These are phyloP conservation scores for Adelosebastes latens DNA, from an alignment of 2,797 vertebrate genomes.

Conservation along the genomic window DNA sequence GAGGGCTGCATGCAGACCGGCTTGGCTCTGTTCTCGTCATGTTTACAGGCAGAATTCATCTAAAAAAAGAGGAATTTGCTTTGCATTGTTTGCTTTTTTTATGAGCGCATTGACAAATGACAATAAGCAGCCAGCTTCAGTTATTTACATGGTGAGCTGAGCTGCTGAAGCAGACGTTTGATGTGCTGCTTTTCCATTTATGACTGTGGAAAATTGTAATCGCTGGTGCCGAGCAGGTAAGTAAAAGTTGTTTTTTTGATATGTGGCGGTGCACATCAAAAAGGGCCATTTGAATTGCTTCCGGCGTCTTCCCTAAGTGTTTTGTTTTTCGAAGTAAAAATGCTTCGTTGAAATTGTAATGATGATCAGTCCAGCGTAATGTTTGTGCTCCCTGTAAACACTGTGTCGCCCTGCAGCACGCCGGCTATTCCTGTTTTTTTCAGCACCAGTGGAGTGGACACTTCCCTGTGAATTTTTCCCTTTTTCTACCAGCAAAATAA, in stretches of 20 bases:
- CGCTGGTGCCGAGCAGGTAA: slow-evolving; percentile 9
- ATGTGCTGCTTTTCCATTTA: slow-evolving; percentile 47
- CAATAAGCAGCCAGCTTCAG: slow-evolving; percentile 12
- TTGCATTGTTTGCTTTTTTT: slow-evolving; percentile 25
- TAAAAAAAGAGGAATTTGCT: slow-evolving; percentile 21
- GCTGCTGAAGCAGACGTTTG: slow-evolving; percentile 27
- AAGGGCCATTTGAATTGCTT: slow-evolving; percentile 33
- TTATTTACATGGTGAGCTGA: slow-evolving; percentile 1
- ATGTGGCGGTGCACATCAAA: slow-evolving; percentile 14
- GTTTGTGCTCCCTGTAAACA: slow-evolving; percentile 41
- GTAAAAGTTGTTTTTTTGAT: slow-evolving; percentile 30
- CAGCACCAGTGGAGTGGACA: slow-evolving; percentile 59
- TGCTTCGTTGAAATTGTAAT: slow-evolving; percentile 33
- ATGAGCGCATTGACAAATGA: slow-evolving; percentile 23
- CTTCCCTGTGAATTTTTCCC: slow-evolving; percentile 8
- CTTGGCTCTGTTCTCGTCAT: slow-evolving; percentile 27
- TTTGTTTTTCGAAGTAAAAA: slow-evolving; percentile 55
- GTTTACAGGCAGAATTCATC: slow-evolving; percentile 38
- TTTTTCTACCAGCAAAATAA: slow-evolving; percentile 41
- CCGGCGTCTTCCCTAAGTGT: slow-evolving; percentile 21
- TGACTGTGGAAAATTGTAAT: slow-evolving; percentile 30
- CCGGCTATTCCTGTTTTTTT: slow-evolving; percentile 56
- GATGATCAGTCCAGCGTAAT: slow-evolving; percentile 38
- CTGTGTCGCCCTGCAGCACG: slow-evolving; percentile 26
- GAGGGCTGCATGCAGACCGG: slow-evolving; percentile 34